phyloP scores from a whole-genome alignment of 2,113 vertebrate genomes.

The Plotosus lineatus region DNA sequence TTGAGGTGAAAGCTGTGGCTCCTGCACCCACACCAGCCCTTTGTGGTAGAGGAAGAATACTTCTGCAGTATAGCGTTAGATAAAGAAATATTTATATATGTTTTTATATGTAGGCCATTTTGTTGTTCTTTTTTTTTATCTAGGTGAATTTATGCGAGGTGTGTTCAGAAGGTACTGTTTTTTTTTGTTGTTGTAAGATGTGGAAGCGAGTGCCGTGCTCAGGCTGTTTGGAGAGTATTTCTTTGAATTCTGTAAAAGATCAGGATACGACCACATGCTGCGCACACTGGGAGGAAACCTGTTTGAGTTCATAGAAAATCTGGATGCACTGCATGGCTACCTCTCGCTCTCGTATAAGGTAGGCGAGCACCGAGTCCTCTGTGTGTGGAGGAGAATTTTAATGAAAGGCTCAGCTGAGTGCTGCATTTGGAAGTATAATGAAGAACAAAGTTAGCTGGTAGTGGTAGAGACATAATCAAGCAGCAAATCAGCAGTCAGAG shows the following conservation, averaged over 20 bases:
- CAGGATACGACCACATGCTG: constrained; percentile 81
- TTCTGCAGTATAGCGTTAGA: too few relatives aligned
- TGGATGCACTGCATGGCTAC: constrained; percentile 79
- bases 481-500: neutral
- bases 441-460: neutral
- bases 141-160: neutral
- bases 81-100: too few relatives aligned
- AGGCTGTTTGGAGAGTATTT: constrained; percentile 80
- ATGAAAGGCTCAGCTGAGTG: constrained; percentile 16
- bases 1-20: too few relatives aligned
- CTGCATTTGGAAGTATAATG: constrained; percentile 8
- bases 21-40: too few relatives aligned
- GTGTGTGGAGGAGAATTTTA: constrained; percentile 5
- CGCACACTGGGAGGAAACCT: constrained; percentile 78
- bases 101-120: too few relatives aligned
- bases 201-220: constrained; percentile 71
- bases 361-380: constrained; percentile 24
- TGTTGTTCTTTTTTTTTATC: neutral
- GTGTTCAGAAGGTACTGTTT: neutral
- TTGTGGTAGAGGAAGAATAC: too few relatives aligned
- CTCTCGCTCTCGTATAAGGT: constrained; percentile 81
- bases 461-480: neutral
- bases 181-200: constrained; percentile 60
- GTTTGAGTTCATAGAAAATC: constrained; percentile 79
- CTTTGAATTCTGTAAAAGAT: constrained; percentile 81